Evolutionary conservation across 2,888 invertebrate species (phyloP).

Genomic region (Nemotelus nigrinus): DNA sequence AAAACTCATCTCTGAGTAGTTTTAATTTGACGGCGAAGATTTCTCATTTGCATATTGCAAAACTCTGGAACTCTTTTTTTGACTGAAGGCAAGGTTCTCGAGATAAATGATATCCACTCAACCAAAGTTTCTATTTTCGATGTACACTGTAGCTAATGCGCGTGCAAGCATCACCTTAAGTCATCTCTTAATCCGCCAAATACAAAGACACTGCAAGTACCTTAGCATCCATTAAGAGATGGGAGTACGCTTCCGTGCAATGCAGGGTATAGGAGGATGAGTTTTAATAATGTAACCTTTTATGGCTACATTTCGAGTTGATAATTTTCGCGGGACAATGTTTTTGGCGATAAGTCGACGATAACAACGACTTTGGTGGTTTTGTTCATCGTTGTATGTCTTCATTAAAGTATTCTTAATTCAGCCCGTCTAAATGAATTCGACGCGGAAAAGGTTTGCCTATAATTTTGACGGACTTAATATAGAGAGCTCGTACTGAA

Average conservation of each 20-base stretch:
- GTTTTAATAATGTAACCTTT: slow-evolving; percentile 41
- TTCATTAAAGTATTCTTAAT: slow-evolving; percentile 22
- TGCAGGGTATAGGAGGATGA: neutral
- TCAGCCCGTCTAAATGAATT: neutral
- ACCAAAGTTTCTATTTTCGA: no score
- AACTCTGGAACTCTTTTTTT: no score
- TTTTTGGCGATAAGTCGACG: slow-evolving; percentile 5
- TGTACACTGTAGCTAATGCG: neutral
- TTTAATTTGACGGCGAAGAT: no score
- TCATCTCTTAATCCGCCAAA: slow-evolving; percentile 33
- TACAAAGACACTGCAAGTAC: slow-evolving; percentile 13
- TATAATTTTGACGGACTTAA: neutral
- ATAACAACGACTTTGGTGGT: slow-evolving; percentile 15
- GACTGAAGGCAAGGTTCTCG: no score
- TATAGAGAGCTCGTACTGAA: neutral
- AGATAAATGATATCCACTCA: no score
- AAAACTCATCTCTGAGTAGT: no score
- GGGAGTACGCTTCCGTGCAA: slow-evolving; percentile 2
- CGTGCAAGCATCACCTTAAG: slow-evolving; percentile 1
- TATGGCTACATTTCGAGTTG: slow-evolving; percentile 35
- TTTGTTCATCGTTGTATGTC: slow-evolving; percentile 24
- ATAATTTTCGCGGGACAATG: slow-evolving; percentile 34
- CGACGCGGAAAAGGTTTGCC: neutral
- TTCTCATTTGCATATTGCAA: no score
- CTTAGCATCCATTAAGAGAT: neutral